Evolutionary conservation across 2,888 invertebrate species (phyloP), one percentile per base, ranked within the genome.

Genomic region (Mamestra brassicae): DNA sequence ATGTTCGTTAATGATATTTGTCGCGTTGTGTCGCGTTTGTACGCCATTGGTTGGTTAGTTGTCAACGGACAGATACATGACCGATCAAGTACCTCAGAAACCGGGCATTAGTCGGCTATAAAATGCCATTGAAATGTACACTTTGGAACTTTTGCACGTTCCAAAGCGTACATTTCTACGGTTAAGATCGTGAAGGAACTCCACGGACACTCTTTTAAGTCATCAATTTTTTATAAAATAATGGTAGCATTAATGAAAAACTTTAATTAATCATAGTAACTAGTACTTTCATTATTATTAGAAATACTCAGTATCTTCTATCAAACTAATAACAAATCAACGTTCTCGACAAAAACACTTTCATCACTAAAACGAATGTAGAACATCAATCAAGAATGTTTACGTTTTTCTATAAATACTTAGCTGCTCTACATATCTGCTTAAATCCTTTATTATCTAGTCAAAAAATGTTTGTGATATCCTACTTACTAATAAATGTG

Each of bases 361-460:
- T 57, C 26, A 76, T 26, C 42, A 8, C 36, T 52, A 61, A 36
- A 57, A 55, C 52, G 70, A 57, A 76, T 62, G 17, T 42, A 47
- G 50, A 69, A 26, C 70, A 70, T 70, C 57, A 6, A 63, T 63
- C 77, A 63, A 63, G 55, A 70, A 26, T 77, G 70, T 76, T 76
- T 76, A 77, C 70, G 57, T 63, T 70, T 57, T 63, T 45, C 71
- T 76, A 77, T 63, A 54, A 71, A 71, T 76, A 76, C 77, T 17
- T 17, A 17, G 17, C 52, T 63, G 71, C 36, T 77, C 63, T 38
- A 45, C 55, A 70, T 69, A 26, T 57, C 62, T 57, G 69, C 10
- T 5, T 17, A 54, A 47, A 63, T 58, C 45, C 17, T 45, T 66
- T 57, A 74, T 60, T 8, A 13, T 15, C 10, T 17, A 15, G 3